Conservation (phyloP, 2,888 invertebrate species). For the Acholoe squamosa region DNA sequence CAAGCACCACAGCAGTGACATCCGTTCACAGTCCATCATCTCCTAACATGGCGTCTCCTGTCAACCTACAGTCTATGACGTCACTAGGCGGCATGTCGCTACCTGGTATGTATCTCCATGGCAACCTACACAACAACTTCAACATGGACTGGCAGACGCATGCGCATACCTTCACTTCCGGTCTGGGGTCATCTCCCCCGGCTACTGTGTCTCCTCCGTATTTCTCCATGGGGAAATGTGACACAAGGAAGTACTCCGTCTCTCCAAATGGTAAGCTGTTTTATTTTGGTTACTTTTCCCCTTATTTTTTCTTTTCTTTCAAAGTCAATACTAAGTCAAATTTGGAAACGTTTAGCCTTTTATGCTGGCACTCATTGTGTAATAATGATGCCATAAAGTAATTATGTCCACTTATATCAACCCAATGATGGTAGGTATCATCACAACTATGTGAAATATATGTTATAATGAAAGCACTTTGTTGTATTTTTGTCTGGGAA, state of each 20-base stretch:
- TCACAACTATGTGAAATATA: too few species aligned
- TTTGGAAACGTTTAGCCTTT: too few species aligned
- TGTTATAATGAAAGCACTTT: too few species aligned
- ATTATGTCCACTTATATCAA: too few species aligned
- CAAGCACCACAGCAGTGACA: conserved; percentile 62
- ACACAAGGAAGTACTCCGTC: conserved; percentile 58
- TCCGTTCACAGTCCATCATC: conserved; percentile 39
- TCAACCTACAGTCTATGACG: conserved; percentile 70
- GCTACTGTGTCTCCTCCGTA: conserved; percentile 71
- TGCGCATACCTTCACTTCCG: conserved; percentile 13
- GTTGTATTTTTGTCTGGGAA: too few species aligned
- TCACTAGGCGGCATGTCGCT: conserved; percentile 74
- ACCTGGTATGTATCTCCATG: conserved; percentile 77
- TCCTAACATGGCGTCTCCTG: conserved; percentile 11
- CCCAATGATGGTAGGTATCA: too few species aligned
- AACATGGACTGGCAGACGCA: conserved; percentile 65
- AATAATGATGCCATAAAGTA: too few species aligned
- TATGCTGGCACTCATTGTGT: too few species aligned
- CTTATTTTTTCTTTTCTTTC: too few species aligned
- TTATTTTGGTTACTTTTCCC: too few species aligned
- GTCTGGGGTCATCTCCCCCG: conserved; percentile 60
- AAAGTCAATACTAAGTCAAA: too few species aligned
- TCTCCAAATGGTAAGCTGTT: conserved; percentile 27
- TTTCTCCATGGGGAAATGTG: conserved; percentile 66
- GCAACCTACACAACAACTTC: conserved; percentile 69